Percentiles rank a stretch among this genome's conserved stretches.
Evolutionary conservation across 2,888 invertebrate species (phyloP).

Genomic region (Ephialtes manifestator): DNA sequence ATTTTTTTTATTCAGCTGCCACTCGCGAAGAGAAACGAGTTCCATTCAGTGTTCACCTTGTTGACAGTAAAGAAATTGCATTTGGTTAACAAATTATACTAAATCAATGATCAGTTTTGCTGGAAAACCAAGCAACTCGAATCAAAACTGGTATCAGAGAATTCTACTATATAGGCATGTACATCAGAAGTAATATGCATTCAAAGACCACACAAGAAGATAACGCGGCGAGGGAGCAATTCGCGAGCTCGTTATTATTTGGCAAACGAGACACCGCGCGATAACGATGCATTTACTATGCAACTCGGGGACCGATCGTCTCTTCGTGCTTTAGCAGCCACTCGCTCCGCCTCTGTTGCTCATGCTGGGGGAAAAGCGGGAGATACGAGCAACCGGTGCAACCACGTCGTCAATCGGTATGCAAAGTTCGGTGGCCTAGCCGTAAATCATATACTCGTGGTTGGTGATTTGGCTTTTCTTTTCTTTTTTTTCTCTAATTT

Average conservation of each 20-base stretch:
- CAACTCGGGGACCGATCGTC: constrained; percentile 42
- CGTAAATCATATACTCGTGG: constrained; percentile 79
- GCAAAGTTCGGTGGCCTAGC: constrained; percentile 79
- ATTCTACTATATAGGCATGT: not conserved
- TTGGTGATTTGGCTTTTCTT: constrained; percentile 74
- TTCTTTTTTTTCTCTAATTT: constrained; percentile 44
- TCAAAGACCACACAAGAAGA: constrained; percentile 42
- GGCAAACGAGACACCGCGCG: constrained; percentile 60
- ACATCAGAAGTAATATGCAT: constrained; percentile 13
- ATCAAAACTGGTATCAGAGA: not conserved
- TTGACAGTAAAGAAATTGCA: not conserved
- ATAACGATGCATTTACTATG: constrained; percentile 70
- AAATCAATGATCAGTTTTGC: not conserved
- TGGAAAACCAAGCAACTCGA: not conserved
- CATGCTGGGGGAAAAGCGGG: not conserved
- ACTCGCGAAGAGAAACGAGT: not conserved
- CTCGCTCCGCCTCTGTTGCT: constrained; percentile 40
- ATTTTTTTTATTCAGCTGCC: not conserved
- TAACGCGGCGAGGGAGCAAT: constrained; percentile 46
- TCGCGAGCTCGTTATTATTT: constrained; percentile 65
- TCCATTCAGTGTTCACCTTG: not conserved
- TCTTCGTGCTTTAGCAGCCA: constrained; percentile 45
- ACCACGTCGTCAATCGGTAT: constrained; percentile 78
- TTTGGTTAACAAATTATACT: not conserved
- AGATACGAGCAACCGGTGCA: constrained; percentile 25